Evolutionary conservation across 23 tunicate species (phyloP).

Genomic region (Ascidia mentula): DNA sequence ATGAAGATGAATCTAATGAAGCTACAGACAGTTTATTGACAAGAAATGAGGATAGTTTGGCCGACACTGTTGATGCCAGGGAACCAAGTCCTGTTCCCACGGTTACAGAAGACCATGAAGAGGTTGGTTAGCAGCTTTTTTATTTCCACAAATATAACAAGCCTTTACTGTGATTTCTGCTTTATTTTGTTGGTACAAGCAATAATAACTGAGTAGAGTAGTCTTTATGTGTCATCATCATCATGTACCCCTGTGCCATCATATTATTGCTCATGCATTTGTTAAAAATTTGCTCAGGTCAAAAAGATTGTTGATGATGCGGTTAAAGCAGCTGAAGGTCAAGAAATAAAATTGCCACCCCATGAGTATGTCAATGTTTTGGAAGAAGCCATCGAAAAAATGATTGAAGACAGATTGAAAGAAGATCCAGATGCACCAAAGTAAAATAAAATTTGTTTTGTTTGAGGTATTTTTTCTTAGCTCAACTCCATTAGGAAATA

Average conservation of each 20-base stretch:
- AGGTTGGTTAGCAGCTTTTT: slow-evolving; percentile 21
- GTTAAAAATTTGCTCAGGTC: slow-evolving; percentile 16
- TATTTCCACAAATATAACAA: neutral
- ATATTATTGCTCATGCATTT: neutral
- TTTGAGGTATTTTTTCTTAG: too few species aligned
- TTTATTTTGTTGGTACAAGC: neutral
- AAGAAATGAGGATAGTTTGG: slow-evolving; percentile 17
- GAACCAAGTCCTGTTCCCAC: slow-evolving; percentile 74
- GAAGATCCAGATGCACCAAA: slow-evolving; percentile 86
- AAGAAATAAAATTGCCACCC: slow-evolving; percentile 65
- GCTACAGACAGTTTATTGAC: neutral
- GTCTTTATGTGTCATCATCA: neutral
- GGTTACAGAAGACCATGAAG: slow-evolving; percentile 82
- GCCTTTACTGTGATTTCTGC: neutral
- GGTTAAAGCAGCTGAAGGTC: slow-evolving; percentile 53
- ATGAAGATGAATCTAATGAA: slow-evolving; percentile 6
- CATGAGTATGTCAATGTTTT: slow-evolving; percentile 57
- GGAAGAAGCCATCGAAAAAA: slow-evolving; percentile 55
- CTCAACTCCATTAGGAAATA: too few species aligned
- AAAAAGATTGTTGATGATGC: slow-evolving; percentile 55
- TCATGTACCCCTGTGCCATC: neutral
- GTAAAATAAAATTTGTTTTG: too few species aligned
- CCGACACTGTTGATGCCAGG: slow-evolving; percentile 30
- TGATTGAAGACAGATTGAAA: slow-evolving; percentile 45
- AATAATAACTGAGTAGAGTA: too few species aligned